Evolutionary conservation across 1,140 invertebrate genomes (phyloP), one percentile per base, ranked within the genome.

Genomic region (Temnothorax nylanderi): DNA sequence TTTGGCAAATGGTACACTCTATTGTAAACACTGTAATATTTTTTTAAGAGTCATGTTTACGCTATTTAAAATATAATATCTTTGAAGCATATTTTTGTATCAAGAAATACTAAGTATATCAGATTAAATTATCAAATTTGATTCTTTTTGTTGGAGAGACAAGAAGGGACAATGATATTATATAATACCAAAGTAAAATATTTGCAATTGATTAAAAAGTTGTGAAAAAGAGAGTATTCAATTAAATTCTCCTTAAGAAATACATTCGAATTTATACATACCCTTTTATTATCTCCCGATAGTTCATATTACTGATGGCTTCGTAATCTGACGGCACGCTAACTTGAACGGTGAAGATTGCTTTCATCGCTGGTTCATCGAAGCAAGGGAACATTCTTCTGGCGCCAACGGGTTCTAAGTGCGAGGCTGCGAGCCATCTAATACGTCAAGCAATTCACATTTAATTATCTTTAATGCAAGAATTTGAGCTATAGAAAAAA

Each of bases 311-410:
- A 37, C 95, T 95, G 8, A 96, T 90, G 0, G 95, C 94, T 0
- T 71, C 89, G 47, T 95, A 94, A 54, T 93, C 72, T 26, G 64
- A 60, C 1, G 92, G 92, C 44, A 93, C 92, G 0, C 93, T 92
- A 1, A 97, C 92, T 0, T 93, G 94, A n/a, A 97, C 92, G 6
- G 88, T 91, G 90, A 97, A 98, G 0, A 93, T 95, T 6, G 97
- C 96, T 91, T 97, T 97, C 76, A 97, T 94, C 49, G 94, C 94
- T 0, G 97, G 97, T 88, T 98, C 97, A 91, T 98, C 97, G 89
- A 97, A 97, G 90, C 97, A 97, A 0, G 97, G 97, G 86, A 97
- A 97, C 32, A 96, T 95, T 78, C 95, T 94, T 26, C 97, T 93
- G 1, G 97, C 96, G 88, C 96, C 95, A 0, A 96, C 96, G 0